phyloP scores from a whole-genome alignment of 2,888 invertebrate genomes.

The Anarsia innoxiella region DNA sequence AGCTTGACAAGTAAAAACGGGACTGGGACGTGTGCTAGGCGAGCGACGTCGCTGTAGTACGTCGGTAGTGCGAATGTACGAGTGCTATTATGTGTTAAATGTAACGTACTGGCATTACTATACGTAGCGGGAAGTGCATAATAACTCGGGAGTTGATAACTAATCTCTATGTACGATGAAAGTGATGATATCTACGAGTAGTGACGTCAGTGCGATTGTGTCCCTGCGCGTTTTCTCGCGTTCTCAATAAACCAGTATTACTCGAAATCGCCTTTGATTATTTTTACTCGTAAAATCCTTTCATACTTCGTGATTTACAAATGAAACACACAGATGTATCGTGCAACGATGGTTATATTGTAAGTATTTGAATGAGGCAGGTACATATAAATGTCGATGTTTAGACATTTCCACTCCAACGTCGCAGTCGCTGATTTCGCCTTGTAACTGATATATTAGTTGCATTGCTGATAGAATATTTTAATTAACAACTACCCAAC shows the following conservation, averaged over 20 bases:
- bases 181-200: too few relatives aligned
- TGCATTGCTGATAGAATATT: too few relatives aligned
- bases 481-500: too few relatives aligned
- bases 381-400: conserved; percentile 8
- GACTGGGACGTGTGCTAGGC: background rate
- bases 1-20: conserved; percentile 2
- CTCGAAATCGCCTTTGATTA: conserved; percentile 1
- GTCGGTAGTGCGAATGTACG: background rate
- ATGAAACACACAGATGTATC: conserved; percentile 1
- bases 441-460: too few relatives aligned
- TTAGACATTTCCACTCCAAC: too few relatives aligned
- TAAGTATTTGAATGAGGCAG: conserved; percentile 10
- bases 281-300: background rate
- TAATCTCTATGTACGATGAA: too few relatives aligned
- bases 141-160: too few relatives aligned
- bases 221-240: conserved; percentile 18
- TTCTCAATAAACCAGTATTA: conserved; percentile 54
- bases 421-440: too few relatives aligned
- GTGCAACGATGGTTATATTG: conserved; percentile 12
- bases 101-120: too few relatives aligned
- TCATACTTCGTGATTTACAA: background rate
- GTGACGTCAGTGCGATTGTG: background rate
- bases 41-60: background rate
- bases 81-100: background rate
- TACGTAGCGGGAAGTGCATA: too few relatives aligned